A percentile compares a stretch with the other conserved stretches of the same genome.
These are phyloP conservation scores for Dryococelus australis DNA, from an alignment of 2,888 invertebrate species.

Conservation along the genomic window DNA sequence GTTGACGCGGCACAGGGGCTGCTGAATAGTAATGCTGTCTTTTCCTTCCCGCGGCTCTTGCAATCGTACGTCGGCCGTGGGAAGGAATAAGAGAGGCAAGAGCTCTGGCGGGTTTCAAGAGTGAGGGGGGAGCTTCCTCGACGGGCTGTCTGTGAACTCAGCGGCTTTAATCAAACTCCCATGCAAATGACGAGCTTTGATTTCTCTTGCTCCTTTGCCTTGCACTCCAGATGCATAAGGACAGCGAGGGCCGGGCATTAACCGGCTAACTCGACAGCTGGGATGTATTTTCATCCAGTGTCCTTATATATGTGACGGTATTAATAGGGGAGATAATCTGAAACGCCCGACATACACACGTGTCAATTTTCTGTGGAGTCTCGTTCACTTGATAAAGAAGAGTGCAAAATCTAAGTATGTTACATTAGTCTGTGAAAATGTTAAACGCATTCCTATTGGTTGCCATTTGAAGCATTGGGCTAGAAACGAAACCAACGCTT, in stretches of 20 bases:
- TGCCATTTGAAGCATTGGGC: no score
- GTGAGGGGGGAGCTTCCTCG: neutral
- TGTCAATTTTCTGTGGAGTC: no score
- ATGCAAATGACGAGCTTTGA: slow-evolving; percentile 26
- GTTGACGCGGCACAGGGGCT: neutral
- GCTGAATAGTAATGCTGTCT: neutral
- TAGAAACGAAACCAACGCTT: no score
- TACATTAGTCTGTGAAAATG: no score
- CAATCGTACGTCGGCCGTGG: neutral
- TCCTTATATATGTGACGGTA: no score
- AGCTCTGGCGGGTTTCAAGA: neutral
- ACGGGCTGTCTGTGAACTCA: neutral
- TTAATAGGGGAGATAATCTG: no score
- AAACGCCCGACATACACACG: no score
- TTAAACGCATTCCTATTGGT: no score
- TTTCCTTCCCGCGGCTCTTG: neutral
- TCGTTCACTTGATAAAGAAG: no score
- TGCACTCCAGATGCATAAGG: neutral
- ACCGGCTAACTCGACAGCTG: neutral
- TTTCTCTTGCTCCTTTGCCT: neutral
- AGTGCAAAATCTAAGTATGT: no score
- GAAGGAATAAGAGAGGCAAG: neutral
- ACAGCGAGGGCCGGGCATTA: neutral
- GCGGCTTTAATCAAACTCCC: slow-evolving; percentile 28
- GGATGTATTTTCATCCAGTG: no score